Percentiles rank a stretch among this genome's conserved stretches.
These are phyloP conservation scores for Brevimyrus niger DNA, from an alignment of 2,113 vertebrate genomes.

Conservation along the genomic window DNA sequence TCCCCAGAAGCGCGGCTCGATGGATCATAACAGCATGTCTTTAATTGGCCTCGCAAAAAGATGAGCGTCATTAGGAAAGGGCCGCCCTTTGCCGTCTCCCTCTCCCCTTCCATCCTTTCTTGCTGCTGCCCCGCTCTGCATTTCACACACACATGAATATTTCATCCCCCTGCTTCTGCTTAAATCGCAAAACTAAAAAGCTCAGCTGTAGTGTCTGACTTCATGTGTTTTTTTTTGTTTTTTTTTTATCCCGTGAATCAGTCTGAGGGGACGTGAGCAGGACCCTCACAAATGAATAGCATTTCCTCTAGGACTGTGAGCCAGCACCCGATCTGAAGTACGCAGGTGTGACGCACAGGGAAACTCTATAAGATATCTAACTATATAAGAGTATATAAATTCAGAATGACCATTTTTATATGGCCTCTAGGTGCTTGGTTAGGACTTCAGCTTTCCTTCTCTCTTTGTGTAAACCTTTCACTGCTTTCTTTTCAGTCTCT, in stretches of 20 bases:
- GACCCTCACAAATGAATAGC: neutral
- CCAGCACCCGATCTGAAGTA: neutral
- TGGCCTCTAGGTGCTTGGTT: neutral
- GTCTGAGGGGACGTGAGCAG: neutral
- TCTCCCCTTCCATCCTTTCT: neutral
- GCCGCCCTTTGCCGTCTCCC: slow-evolving; percentile 31
- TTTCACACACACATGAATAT: neutral
- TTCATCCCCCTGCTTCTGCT: neutral
- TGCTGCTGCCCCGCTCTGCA: slow-evolving; percentile 7
- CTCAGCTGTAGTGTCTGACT: neutral
- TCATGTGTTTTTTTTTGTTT: neutral
- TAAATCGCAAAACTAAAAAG: neutral
- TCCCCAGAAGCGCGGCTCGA: slow-evolving; percentile 44
- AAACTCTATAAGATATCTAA: neutral
- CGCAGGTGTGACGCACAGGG: neutral
- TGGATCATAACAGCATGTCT: slow-evolving; percentile 41
- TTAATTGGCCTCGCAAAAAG: slow-evolving; percentile 58
- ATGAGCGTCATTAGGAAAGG: slow-evolving; percentile 53
- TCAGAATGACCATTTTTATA: neutral
- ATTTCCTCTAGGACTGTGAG: neutral
- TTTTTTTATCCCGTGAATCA: neutral
- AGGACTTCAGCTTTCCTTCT: neutral
- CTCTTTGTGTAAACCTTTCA: neutral
- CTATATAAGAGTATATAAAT: neutral
- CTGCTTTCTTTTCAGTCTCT: neutral